Conservation (phyloP, 2,113 vertebrate genomes). For the Alligator sinensis region DNA sequence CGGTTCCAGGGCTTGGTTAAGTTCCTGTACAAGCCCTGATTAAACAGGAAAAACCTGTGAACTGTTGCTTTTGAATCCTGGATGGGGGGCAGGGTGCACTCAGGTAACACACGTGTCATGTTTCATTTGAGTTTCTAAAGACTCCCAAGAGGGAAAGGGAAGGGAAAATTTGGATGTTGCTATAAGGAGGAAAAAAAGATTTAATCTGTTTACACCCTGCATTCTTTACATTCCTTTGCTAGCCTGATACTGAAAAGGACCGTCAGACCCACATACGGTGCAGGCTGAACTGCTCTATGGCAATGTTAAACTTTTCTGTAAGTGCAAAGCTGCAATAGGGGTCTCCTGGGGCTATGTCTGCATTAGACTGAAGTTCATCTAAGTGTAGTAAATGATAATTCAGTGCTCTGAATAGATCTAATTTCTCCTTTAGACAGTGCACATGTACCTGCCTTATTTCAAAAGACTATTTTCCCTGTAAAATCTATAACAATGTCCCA, state of each 20-base stretch:
- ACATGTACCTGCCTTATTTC: not conserved
- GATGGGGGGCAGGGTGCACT: not conserved
- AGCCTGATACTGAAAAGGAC: not conserved
- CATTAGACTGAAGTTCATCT: not conserved
- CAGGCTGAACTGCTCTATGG: not conserved
- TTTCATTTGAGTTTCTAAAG: not conserved
- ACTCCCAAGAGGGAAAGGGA: not conserved
- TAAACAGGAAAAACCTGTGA: constrained; percentile 72
- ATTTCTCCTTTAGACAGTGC: not conserved
- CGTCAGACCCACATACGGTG: not conserved
- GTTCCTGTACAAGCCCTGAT: constrained; percentile 45
- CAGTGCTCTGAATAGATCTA: not conserved
- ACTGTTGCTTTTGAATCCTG: constrained; percentile 10
- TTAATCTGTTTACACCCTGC: constrained; percentile 26
- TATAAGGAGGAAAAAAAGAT: not conserved
- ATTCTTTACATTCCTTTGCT: constrained; percentile 21
- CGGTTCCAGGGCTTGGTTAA: constrained; percentile 36
- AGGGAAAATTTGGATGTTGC: not conserved
- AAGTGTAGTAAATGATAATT: not conserved
- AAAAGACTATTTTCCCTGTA: not conserved
- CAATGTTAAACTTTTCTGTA: not conserved
- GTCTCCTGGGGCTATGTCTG: not conserved
- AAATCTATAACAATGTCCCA: not conserved
- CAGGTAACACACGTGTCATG: not conserved
- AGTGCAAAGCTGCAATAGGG: not conserved